Conservation (phyloP, 2,888 invertebrate species). For the Drosophila trichaetosa region DNA sequence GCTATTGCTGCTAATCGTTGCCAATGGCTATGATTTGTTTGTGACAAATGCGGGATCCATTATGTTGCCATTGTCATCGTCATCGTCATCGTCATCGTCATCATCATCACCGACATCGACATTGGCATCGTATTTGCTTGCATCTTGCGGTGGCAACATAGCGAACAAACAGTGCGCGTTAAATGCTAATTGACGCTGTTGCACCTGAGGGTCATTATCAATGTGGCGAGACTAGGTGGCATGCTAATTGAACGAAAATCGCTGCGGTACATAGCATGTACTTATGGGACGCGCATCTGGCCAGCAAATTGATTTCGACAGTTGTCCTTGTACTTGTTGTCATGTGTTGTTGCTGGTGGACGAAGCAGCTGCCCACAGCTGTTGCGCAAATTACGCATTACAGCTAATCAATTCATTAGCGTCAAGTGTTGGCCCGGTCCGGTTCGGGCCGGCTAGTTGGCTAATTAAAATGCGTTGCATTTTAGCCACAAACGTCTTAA, state of each 20-base stretch:
- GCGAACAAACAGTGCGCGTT: constrained; percentile 59
- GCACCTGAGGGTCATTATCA: constrained; percentile 47
- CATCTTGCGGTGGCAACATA: constrained; percentile 23
- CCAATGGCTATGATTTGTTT: neutral
- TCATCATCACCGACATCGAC: neutral
- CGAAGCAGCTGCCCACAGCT: constrained; percentile 1
- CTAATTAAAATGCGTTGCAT: constrained; percentile 55
- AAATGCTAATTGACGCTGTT: constrained; percentile 59
- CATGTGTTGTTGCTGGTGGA: constrained; percentile 4
- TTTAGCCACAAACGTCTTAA: constrained; percentile 46
- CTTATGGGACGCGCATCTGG: constrained; percentile 47
- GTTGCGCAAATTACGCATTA: constrained; percentile 37
- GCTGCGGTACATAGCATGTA: constrained; percentile 48
- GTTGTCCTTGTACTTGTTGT: constrained; percentile 4
- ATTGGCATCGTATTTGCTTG: neutral
- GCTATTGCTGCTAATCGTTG: neutral
- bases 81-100: neutral
- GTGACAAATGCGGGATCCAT: constrained; percentile 5
- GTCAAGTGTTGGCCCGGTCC: constrained; percentile 35
- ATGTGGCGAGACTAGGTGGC: constrained; percentile 10
- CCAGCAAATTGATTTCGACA: constrained; percentile 67
- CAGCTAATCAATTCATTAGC: constrained; percentile 64
- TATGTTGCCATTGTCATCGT: constrained; percentile 1
- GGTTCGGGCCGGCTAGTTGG: neutral
- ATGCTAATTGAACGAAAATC: constrained; percentile 73